Evolutionary conservation across 2,113 vertebrate genomes (phyloP).

Genomic region (Saguinus midas): DNA sequence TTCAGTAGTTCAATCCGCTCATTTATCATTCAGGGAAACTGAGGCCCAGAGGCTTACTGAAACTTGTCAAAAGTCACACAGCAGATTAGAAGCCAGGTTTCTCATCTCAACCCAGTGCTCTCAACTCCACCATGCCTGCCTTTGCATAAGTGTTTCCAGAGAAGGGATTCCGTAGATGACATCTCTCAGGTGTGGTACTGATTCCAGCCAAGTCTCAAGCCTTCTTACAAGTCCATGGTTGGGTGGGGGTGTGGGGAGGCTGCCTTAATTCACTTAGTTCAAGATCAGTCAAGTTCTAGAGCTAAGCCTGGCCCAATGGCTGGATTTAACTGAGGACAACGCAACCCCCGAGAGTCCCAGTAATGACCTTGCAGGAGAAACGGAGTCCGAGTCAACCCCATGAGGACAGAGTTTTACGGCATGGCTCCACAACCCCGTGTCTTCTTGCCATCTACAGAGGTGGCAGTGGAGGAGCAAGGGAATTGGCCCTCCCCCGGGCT

Average conservation of each 20-base stretch:
- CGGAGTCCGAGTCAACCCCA: not conserved
- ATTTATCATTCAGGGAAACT: not conserved
- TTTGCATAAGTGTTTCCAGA: not conserved
- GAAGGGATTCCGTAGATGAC: not conserved
- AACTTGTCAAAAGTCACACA: not conserved
- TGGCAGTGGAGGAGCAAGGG: not conserved
- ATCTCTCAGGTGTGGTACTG: not conserved
- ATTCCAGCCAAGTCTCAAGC: not conserved
- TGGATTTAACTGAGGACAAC: too few relatives aligned
- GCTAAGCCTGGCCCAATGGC: not conserved
- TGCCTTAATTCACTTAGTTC: too few relatives aligned
- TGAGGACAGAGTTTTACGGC: too few relatives aligned
- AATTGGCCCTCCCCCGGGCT: not conserved
- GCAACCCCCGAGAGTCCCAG: too few relatives aligned
- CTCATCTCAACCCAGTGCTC: not conserved
- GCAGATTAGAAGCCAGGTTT: not conserved
- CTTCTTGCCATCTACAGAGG: not conserved
- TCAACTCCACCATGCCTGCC: not conserved
- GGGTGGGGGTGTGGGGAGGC: fast-evolving
- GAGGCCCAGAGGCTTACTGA: not conserved
- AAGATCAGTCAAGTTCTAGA: not conserved
- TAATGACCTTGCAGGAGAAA: not conserved
- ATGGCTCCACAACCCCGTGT: fast-evolving
- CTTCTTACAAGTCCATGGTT: not conserved
- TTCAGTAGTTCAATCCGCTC: not conserved